Evolutionary conservation across 2,888 invertebrate species (phyloP).

Genomic region (Xylocampa areola): DNA sequence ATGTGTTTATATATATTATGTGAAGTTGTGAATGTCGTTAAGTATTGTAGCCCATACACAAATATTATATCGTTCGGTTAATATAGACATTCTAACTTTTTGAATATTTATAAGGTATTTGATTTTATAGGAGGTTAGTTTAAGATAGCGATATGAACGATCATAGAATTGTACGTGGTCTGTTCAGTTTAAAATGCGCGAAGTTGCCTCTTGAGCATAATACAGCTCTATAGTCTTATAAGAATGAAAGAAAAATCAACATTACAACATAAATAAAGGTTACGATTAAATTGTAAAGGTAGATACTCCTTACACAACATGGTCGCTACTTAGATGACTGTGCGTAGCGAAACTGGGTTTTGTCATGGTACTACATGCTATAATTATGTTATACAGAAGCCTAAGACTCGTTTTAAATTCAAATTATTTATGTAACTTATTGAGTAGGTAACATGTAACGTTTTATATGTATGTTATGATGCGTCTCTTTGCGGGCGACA

Average conservation of each 20-base stretch:
- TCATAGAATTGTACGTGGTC: conserved; percentile 39
- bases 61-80: conserved; percentile 56
- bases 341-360: conserved; percentile 59
- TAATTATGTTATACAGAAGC: conserved; percentile 81
- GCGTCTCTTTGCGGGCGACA: conserved; percentile 71
- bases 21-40: conserved; percentile 60
- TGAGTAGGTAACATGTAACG: conserved; percentile 84
- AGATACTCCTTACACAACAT: conserved; percentile 23
- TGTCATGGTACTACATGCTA: conserved; percentile 64
- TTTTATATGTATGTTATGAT: conserved; percentile 73
- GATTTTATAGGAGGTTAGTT: conserved; percentile 53
- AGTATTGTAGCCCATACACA: conserved; percentile 58
- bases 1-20: conserved; percentile 63
- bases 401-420: conserved; percentile 89
- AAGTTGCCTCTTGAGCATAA: conserved; percentile 50
- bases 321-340: conserved; percentile 50
- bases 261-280: conserved; percentile 17
- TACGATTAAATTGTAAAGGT: conserved; percentile 48
- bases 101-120: conserved; percentile 61
- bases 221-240: conserved; percentile 43
- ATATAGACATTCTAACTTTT: conserved; percentile 61
- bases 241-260: conserved; percentile 31
- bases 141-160: conserved; percentile 49
- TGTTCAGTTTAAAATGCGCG: conserved; percentile 44
- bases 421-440: conserved; percentile 89